Conservation (phyloP, 2,797 vertebrate species). For the Ispidina lecontei region DNA sequence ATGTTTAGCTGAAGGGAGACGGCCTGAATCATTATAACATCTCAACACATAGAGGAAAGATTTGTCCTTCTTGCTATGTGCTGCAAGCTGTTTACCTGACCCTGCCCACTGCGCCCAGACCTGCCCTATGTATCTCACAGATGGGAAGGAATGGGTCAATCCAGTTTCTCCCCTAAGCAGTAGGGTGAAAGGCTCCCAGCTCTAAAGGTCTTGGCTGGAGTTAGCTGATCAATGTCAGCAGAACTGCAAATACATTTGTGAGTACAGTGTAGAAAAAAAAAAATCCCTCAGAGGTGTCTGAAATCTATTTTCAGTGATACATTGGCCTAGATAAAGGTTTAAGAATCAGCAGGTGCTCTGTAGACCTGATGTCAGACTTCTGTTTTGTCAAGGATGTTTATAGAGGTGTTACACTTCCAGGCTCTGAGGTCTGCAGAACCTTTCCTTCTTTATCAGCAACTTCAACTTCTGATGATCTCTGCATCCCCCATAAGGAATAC, state of each 20-base stretch:
- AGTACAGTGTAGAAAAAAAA: neutral
- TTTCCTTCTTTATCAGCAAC: neutral
- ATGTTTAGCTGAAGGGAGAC: neutral
- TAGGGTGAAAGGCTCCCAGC: neutral
- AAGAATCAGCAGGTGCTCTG: neutral
- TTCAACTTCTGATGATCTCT: neutral
- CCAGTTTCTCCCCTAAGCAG: neutral
- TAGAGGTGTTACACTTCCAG: neutral
- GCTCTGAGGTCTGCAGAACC: neutral
- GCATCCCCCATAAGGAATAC: neutral
- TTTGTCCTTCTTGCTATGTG: neutral
- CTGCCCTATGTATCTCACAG: neutral
- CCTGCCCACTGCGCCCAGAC: neutral
- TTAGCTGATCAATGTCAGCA: neutral
- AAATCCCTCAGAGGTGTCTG: neutral
- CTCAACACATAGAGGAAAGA: rapidly evolving
- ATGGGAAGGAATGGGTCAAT: neutral
- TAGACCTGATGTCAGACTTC: neutral
- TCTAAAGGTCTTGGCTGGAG: neutral
- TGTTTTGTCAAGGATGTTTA: neutral
- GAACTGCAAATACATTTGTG: neutral
- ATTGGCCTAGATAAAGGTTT: neutral
- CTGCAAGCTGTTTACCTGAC: neutral
- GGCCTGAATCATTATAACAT: neutral
- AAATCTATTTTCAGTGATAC: neutral